These are phyloP conservation scores for Oscheius myriophilus DNA, from an alignment of 2,888 invertebrate species.

Conservation along the genomic window DNA sequence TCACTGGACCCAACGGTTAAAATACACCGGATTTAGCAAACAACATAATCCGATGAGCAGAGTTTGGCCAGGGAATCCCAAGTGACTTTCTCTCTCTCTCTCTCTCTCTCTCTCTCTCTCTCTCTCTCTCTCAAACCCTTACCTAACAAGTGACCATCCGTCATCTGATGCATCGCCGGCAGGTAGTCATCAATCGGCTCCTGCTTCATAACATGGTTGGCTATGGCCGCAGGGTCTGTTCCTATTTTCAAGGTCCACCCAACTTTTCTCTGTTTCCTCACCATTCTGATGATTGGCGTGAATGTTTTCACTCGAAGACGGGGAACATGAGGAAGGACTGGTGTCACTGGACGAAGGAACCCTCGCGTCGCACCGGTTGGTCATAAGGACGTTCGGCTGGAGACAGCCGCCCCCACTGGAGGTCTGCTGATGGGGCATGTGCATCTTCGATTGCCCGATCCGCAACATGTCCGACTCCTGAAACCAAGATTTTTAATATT, in stretches of 20 bases:
- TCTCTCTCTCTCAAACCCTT: too few species aligned
- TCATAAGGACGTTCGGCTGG: background rate
- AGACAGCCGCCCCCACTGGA: constrained; percentile 8
- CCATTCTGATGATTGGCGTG: constrained; percentile 11
- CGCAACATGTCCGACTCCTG: constrained; percentile 24
- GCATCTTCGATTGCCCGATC: constrained; percentile 25
- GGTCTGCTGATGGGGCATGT: constrained; percentile 17
- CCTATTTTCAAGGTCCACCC: too few species aligned
- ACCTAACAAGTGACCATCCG: too few species aligned
- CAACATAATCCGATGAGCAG: too few species aligned
- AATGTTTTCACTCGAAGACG: constrained; percentile 22
- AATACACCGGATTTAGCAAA: too few species aligned
- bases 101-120: too few species aligned
- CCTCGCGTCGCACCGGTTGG: constrained; percentile 12
- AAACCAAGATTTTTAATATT: background rate
- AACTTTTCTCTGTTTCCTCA: background rate
- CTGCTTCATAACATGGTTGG: constrained; percentile 11
- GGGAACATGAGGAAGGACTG: constrained; percentile 24
- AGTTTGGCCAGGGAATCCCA: too few species aligned
- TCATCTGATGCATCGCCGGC: constrained; percentile 13
- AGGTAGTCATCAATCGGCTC: constrained; percentile 26
- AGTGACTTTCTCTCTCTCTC: too few species aligned
- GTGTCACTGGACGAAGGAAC: constrained; percentile 27
- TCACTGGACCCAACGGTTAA: too few species aligned
- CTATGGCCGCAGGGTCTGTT: too few species aligned